phyloP scores from a whole-genome alignment of 2,888 invertebrate species.

The Agrochola litura region DNA sequence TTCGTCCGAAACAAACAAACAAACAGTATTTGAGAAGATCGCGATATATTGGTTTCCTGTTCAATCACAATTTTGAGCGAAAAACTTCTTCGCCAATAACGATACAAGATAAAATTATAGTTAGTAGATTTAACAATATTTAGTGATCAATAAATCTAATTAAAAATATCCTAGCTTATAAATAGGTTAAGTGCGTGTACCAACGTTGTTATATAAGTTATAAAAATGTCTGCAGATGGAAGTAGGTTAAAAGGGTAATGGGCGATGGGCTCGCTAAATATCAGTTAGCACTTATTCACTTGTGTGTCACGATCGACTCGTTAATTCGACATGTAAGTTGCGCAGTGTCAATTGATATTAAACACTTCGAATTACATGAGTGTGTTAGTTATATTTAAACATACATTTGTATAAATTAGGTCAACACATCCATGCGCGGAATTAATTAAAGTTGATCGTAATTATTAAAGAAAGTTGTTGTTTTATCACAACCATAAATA shows the following conservation, averaged over 20 bases:
- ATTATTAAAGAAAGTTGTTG: slow-evolving; percentile 4
- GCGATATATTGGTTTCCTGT: neutral
- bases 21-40: slow-evolving; percentile 17
- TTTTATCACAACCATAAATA: slow-evolving; percentile 25
- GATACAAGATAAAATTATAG: neutral
- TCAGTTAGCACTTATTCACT: slow-evolving; percentile 48
- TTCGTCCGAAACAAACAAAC: slow-evolving; percentile 3
- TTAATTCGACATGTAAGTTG: slow-evolving; percentile 43
- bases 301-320: slow-evolving; percentile 32
- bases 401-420: slow-evolving; percentile 33
- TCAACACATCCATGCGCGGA: slow-evolving; percentile 19
- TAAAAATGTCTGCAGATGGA: slow-evolving; percentile 29
- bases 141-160: neutral
- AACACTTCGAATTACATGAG: slow-evolving; percentile 28
- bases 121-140: neutral
- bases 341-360: slow-evolving; percentile 53
- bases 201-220: neutral
- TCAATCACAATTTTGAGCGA: neutral
- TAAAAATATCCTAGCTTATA: neutral
- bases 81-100: neutral
- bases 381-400: slow-evolving; percentile 16
- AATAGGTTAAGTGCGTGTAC: slow-evolving; percentile 4
- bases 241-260: slow-evolving; percentile 54
- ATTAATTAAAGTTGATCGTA: slow-evolving; percentile 25
- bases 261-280: slow-evolving; percentile 46